Evolutionary conservation across 2,797 vertebrate genomes (phyloP).

Genomic region (Peromyscus aztecus): DNA sequence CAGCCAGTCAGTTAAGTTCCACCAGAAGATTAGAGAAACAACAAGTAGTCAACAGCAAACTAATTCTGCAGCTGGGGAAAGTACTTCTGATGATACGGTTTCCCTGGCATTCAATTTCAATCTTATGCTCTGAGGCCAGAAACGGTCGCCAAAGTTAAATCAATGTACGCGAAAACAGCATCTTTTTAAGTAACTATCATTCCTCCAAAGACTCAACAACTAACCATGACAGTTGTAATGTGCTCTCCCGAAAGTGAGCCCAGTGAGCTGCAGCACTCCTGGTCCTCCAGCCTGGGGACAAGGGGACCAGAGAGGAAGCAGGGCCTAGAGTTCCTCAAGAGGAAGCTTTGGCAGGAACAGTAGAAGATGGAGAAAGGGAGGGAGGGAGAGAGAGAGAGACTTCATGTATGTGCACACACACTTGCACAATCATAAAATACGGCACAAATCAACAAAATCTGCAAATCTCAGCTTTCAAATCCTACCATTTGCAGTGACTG

Average conservation of each 20-base stretch:
- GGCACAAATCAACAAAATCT: slow-evolving; percentile 11
- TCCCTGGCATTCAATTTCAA: not conserved
- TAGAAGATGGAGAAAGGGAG: not conserved
- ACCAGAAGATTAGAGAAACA: not conserved
- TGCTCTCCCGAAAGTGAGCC: not conserved
- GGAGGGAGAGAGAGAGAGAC: not conserved
- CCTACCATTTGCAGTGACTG: not conserved
- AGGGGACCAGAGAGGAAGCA: not conserved
- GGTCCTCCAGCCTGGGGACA: not conserved
- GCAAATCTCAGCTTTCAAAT: slow-evolving; percentile 30
- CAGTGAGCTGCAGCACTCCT: not conserved
- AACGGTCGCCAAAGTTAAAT: slow-evolving; percentile 10
- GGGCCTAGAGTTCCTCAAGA: not conserved
- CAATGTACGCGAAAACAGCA: not conserved
- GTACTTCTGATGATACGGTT: not conserved
- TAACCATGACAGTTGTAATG: not conserved
- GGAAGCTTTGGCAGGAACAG: not conserved
- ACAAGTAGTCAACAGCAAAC: slow-evolving; percentile 44
- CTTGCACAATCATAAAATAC: not conserved
- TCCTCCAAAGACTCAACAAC: not conserved
- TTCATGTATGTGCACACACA: no score
- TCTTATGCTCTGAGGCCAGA: slow-evolving; percentile 27
- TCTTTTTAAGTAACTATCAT: not conserved
- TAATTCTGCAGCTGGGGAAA: slow-evolving; percentile 5
- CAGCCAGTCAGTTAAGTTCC: not conserved